Evolutionary conservation across 2,888 invertebrate species (phyloP).

Genomic region (Chymomyza amoena): DNA sequence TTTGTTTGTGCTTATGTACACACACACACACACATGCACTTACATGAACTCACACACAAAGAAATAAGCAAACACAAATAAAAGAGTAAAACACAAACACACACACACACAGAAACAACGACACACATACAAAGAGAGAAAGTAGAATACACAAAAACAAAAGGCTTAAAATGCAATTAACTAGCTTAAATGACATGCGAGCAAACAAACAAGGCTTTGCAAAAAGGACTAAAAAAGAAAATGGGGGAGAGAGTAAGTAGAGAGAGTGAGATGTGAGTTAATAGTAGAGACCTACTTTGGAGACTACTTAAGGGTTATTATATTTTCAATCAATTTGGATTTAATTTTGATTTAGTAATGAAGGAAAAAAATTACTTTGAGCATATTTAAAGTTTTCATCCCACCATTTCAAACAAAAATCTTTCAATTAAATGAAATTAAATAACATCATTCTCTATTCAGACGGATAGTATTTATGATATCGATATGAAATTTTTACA

Average conservation of each 20-base stretch:
- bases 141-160: constrained; percentile 34
- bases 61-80: neutral
- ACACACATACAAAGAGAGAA: neutral
- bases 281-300: neutral
- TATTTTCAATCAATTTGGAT: no score
- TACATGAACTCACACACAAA: no score
- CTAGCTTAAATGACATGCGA: constrained; percentile 47
- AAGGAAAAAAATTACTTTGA: no score
- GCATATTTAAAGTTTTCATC: no score
- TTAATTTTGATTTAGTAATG: no score
- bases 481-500: no score
- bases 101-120: neutral
- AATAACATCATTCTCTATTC: no score
- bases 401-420: no score
- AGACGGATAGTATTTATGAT: no score
- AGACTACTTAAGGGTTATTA: no score
- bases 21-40: neutral
- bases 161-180: constrained; percentile 56
- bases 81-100: neutral
- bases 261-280: constrained; percentile 13
- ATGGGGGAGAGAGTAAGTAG: constrained; percentile 25
- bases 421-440: no score
- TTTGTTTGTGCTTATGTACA: neutral
- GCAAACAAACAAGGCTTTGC: constrained; percentile 14
- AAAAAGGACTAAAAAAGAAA: constrained; percentile 32